Percentiles rank a stretch among this genome's conserved stretches.
Conservation (phyloP, 37 sponge, comb jelly and placozoan genomes). For the Oopsacas minuta region DNA sequence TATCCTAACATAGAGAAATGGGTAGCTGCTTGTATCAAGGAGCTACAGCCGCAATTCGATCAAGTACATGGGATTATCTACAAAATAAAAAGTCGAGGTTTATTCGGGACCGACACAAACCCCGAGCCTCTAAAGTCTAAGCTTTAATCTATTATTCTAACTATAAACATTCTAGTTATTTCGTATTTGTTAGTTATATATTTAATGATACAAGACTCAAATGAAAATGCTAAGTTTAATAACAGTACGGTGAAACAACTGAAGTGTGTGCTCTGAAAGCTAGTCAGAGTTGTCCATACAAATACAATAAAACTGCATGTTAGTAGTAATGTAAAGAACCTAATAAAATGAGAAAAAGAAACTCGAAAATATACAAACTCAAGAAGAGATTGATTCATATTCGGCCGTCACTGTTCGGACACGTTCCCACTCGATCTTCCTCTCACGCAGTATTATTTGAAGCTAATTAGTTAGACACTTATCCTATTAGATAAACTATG, state of each 20-base stretch:
- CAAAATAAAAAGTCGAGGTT: conserved; percentile 28
- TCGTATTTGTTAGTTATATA: neutral
- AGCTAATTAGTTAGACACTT: neutral
- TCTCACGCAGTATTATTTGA: neutral
- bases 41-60: conserved; percentile 56
- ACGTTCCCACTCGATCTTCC: neutral
- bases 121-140: neutral
- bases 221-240: neutral
- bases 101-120: conserved; percentile 18
- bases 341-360: neutral
- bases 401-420: neutral
- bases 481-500: neutral
- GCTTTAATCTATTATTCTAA: neutral
- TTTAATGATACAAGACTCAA: neutral
- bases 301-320: conserved; percentile 5
- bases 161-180: neutral
- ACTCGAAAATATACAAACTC: conserved; percentile 16
- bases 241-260: neutral
- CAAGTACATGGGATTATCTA: conserved; percentile 46
- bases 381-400: neutral
- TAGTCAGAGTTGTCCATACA: neutral
- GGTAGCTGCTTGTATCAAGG: conserved; percentile 34
- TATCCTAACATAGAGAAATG: conserved; percentile 37
- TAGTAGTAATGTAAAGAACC: neutral
- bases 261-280: neutral